A percentile compares a stretch with the other conserved stretches of the same genome.
Conservation (phyloP, 2,797 vertebrate species). For the Rhadinocentrus ornatus region DNA sequence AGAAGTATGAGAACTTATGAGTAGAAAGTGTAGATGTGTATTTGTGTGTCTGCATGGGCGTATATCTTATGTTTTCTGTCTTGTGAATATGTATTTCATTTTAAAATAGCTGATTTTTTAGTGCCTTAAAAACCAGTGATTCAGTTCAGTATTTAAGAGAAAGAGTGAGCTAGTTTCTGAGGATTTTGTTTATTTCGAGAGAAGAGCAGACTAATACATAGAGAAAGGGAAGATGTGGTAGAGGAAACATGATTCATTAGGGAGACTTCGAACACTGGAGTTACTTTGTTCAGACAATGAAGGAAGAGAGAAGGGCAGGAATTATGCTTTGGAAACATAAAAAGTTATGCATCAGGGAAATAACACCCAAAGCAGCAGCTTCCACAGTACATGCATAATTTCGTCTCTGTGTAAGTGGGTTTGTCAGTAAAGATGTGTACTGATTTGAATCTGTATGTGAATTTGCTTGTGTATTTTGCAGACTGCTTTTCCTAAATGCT, state of each 20-base stretch:
- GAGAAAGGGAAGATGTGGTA: slow-evolving; percentile 30
- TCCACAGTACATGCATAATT: slow-evolving; percentile 13
- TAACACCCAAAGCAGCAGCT: slow-evolving; percentile 20
- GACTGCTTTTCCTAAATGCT: slow-evolving; percentile 37
- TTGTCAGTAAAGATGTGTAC: slow-evolving; percentile 18
- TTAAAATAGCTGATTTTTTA: slow-evolving; percentile 23
- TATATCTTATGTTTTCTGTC: background rate
- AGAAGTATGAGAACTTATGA: slow-evolving; percentile 31
- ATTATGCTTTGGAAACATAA: slow-evolving; percentile 6
- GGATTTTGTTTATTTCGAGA: slow-evolving; percentile 32
- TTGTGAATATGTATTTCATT: slow-evolving; percentile 1
- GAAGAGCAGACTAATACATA: slow-evolving; percentile 28
- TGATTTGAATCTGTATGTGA: slow-evolving; percentile 15
- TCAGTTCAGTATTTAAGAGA: slow-evolving; percentile 21
- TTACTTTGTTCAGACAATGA: slow-evolving; percentile 26
- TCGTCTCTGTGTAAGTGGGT: slow-evolving; percentile 21
- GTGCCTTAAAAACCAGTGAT: slow-evolving; percentile 1
- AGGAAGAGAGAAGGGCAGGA: slow-evolving; percentile 13
- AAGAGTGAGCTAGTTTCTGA: slow-evolving; percentile 8
- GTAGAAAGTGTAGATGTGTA: background rate
- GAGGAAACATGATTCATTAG: slow-evolving; percentile 48
- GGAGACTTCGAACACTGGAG: slow-evolving; percentile 24
- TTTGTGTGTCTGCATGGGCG: slow-evolving; percentile 6
- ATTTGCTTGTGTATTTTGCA: slow-evolving; percentile 46
- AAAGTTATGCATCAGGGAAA: slow-evolving; percentile 37